phyloP scores from a whole-genome alignment of 2,888 invertebrate species.

The Thereva nobilitata region DNA sequence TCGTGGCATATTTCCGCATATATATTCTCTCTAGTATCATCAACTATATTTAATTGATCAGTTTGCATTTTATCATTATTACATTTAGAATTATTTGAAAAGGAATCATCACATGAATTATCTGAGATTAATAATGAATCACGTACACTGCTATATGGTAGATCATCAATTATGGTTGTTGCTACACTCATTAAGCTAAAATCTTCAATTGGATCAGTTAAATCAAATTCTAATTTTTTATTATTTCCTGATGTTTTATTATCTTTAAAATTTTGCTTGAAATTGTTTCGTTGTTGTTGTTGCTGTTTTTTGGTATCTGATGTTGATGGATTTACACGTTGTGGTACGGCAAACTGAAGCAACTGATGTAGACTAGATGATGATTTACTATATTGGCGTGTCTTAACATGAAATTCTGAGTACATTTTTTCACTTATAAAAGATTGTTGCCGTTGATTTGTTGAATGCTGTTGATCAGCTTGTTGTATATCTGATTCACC shows the following conservation, averaged over 20 bases:
- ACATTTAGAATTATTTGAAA: constrained; percentile 14
- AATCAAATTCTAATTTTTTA: constrained; percentile 29
- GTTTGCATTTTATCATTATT: constrained; percentile 18
- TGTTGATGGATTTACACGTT: constrained; percentile 59
- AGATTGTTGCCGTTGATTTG: constrained; percentile 61
- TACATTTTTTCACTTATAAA: constrained; percentile 72
- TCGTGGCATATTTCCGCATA: constrained; percentile 69
- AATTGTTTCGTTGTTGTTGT: constrained; percentile 40
- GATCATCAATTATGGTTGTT: constrained; percentile 63
- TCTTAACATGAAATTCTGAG: constrained; percentile 73
- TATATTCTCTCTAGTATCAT: constrained; percentile 65
- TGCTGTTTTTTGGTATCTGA: constrained; percentile 60
- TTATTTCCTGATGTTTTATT: background rate
- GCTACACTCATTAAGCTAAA: background rate
- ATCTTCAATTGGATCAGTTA: background rate
- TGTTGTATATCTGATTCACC: constrained; percentile 1
- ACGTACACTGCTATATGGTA: constrained; percentile 72
- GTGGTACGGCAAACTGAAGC: constrained; percentile 54
- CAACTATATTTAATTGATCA: constrained; percentile 17
- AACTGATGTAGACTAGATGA: constrained; percentile 63
- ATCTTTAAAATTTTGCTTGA: constrained; percentile 1
- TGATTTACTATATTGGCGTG: constrained; percentile 68
- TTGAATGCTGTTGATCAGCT: background rate
- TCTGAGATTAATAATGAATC: constrained; percentile 62
- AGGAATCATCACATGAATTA: constrained; percentile 5